Base-by-base conservation (phyloP, 1,140 invertebrate genomes). In the Drosophila punjabiensis region DNA sequence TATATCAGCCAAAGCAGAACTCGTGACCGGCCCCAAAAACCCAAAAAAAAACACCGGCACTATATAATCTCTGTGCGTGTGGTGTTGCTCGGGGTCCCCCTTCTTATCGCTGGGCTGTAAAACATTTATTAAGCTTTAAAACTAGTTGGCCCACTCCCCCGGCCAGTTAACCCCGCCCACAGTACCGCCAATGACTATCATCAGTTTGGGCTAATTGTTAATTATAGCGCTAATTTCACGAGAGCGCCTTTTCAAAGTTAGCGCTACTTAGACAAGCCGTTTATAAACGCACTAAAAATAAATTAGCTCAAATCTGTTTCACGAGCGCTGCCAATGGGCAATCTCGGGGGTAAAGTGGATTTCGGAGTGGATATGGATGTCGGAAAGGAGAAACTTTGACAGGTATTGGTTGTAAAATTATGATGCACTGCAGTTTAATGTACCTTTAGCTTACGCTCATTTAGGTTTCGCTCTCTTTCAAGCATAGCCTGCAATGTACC, bases 231-330 rank as follows among this genome's bases (percentile, higher is more conserved):
- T 89, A 79, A 86, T 82, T 90, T 81, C 52, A 52, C 56, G 52
- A 60, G 64, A 80, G 68, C 62, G 69, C 66, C 70, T 74, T 74
- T 50, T 66, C 82, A 80, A 70, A 67, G 79, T 87, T 89, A 81
- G 75, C 86, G 86, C 85, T 89, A 90, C 82, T 90, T 89, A 82
- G 86, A 82, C 70, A 70, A 65, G 69, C 75, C 70, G 79, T 85
- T 88, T 90, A 85, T 90, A 79, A 76, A 70, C 30, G 61, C 82
- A 89, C 86, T 89, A 90, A 85, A 88, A 89, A 89, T 89, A 81
- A 89, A 90, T 90, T 79, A 70, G 82, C 76, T 71, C 66, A 80
- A 86, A 86, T 86, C 75, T 39, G 62, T 60, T 69, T 45, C 24
- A 62, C 35, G 43, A 52, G 56, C 52, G 28, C 16, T 37, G 65